Conservation (phyloP, 2,888 invertebrate species). For the Acronicta leporina region DNA sequence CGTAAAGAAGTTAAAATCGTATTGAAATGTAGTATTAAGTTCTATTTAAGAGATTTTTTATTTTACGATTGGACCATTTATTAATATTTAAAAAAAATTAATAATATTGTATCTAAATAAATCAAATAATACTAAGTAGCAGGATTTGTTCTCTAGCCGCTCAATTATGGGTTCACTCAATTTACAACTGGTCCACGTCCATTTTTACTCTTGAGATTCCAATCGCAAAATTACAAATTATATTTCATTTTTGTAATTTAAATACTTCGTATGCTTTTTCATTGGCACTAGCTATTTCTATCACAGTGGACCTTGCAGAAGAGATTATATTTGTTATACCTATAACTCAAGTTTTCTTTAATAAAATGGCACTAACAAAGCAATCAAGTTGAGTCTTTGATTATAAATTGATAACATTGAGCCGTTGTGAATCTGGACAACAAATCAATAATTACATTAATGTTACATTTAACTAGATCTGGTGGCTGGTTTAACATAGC, state of each 20-base stretch:
- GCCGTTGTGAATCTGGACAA: constrained; percentile 24
- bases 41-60: constrained; percentile 27
- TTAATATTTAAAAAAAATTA: constrained; percentile 2
- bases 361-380: constrained; percentile 50
- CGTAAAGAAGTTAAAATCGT: constrained; percentile 28
- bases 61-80: constrained; percentile 49
- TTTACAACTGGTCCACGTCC: neutral
- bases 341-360: constrained; percentile 39
- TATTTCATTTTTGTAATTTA: constrained; percentile 46
- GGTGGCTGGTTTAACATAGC: no score
- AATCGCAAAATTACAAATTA: constrained; percentile 42
- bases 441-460: neutral
- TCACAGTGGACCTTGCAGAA: constrained; percentile 81
- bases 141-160: neutral
- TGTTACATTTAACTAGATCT: no score
- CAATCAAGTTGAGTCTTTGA: constrained; percentile 25
- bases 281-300: constrained; percentile 85
- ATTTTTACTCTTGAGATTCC: constrained; percentile 18
- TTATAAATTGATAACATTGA: constrained; percentile 15
- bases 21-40: constrained; percentile 34
- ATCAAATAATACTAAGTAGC: constrained; percentile 42
- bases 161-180: neutral
- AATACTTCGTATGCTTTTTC: constrained; percentile 38
- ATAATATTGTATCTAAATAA: constrained; percentile 11
- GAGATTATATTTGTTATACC: constrained; percentile 48